Evolutionary conservation across 2,797 vertebrate genomes (phyloP).

Genomic region (Dromococcyx pavoninus): DNA sequence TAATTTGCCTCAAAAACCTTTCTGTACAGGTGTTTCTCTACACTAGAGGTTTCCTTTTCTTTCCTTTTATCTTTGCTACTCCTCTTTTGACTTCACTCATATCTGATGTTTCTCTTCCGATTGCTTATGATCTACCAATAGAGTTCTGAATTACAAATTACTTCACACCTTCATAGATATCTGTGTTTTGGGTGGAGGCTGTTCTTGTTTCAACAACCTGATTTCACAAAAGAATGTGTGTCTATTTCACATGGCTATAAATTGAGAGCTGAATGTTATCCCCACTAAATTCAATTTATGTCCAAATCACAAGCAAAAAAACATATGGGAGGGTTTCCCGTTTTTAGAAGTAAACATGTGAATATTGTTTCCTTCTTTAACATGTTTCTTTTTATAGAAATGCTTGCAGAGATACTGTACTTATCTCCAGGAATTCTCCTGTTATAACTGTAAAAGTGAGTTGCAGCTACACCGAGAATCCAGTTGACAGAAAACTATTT

Average conservation of each 20-base stretch:
- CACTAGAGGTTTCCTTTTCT: too few species aligned
- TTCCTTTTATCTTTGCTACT: neutral
- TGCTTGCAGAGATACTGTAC: neutral
- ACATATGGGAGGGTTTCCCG: neutral
- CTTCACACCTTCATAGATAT: neutral
- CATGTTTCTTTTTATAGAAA: neutral
- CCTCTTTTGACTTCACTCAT: neutral
- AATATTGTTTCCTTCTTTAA: neutral
- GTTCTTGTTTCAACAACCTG: neutral
- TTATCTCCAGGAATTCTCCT: neutral
- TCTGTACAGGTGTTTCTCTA: neutral
- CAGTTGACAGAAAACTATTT: neutral
- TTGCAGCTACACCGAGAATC: neutral
- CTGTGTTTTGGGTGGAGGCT: neutral
- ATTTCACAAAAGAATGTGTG: neutral
- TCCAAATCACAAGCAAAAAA: neutral
- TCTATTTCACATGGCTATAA: neutral
- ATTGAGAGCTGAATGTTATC: neutral
- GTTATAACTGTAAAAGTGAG: neutral
- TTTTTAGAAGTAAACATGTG: neutral
- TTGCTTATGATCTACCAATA: neutral
- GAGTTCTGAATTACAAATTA: neutral
- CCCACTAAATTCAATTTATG: neutral
- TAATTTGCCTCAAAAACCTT: neutral
- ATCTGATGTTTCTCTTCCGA: neutral